Conservation (phyloP, 2,113 vertebrate species). For the Glaucidium brasilianum region DNA sequence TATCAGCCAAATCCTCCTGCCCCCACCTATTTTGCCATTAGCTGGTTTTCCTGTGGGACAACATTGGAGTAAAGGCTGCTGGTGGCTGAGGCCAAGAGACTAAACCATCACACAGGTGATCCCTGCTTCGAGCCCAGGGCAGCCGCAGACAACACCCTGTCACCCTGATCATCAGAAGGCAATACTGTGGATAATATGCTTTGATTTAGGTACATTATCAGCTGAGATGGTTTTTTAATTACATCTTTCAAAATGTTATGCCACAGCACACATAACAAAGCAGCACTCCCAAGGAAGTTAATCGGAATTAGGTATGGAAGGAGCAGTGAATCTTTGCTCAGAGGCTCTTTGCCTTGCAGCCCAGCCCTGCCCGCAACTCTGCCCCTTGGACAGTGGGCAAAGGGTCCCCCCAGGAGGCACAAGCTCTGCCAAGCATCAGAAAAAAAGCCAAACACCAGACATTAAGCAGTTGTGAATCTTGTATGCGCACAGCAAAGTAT, state of each 20-base stretch:
- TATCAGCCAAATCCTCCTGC: neutral
- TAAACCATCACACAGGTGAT: neutral
- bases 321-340: neutral
- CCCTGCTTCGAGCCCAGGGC: rapidly evolving
- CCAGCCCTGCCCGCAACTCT: neutral
- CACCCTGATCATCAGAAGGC: neutral
- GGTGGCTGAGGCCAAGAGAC: neutral
- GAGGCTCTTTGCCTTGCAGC: neutral
- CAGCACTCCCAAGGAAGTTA: neutral
- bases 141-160: neutral
- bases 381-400: rapidly evolving
- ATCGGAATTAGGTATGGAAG: neutral
- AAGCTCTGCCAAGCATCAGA: neutral
- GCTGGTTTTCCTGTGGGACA: neutral
- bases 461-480: neutral
- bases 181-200: neutral
- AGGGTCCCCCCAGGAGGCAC: neutral
- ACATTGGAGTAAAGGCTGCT: neutral
- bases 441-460: neutral
- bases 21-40: neutral
- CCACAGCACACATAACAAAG: neutral
- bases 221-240: neutral
- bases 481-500: neutral
- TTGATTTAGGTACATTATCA: neutral
- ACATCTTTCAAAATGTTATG: neutral